A percentile compares a stretch with the other conserved stretches of the same genome.
phyloP scores from a whole-genome alignment of 2,797 vertebrate species.

The Manis pentadactyla region DNA sequence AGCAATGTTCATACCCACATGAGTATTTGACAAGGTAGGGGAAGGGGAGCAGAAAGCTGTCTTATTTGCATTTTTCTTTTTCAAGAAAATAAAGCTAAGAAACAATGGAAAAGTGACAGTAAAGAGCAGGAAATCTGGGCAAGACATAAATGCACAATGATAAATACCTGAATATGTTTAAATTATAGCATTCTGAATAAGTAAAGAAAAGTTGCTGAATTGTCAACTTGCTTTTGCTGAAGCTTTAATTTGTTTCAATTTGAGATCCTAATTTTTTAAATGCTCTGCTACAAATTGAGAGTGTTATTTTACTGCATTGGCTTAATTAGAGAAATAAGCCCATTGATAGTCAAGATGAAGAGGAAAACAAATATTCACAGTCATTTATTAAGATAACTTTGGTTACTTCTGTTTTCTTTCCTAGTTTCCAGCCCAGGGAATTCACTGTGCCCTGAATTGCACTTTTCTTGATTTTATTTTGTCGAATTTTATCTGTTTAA shows the following conservation, averaged over 20 bases:
- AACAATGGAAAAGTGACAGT: background rate
- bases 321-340: slow-evolving; percentile 47
- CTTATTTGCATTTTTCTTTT: background rate
- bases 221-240: slow-evolving; percentile 19
- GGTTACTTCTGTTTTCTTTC: slow-evolving; percentile 55
- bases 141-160: background rate
- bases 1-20: slow-evolving; percentile 24
- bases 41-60: background rate
- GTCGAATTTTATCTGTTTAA: slow-evolving; percentile 71
- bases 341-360: slow-evolving; percentile 44
- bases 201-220: background rate
- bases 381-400: background rate
- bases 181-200: slow-evolving; percentile 12
- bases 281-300: slow-evolving; percentile 30
- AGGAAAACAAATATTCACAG: slow-evolving; percentile 46
- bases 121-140: slow-evolving; percentile 38
- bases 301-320: slow-evolving; percentile 49
- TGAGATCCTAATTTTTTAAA: slow-evolving; percentile 39
- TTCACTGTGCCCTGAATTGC: slow-evolving; percentile 57
- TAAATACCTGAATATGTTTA: slow-evolving; percentile 52
- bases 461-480: slow-evolving; percentile 64
- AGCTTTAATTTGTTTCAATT: slow-evolving; percentile 39
- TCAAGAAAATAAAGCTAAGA: slow-evolving; percentile 26
- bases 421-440: background rate
- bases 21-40: slow-evolving; percentile 9